Evolutionary conservation across 30 jellyfish, hydroid and myxozoan species (phyloP).

Genomic region (Pelagia noctiluca): DNA sequence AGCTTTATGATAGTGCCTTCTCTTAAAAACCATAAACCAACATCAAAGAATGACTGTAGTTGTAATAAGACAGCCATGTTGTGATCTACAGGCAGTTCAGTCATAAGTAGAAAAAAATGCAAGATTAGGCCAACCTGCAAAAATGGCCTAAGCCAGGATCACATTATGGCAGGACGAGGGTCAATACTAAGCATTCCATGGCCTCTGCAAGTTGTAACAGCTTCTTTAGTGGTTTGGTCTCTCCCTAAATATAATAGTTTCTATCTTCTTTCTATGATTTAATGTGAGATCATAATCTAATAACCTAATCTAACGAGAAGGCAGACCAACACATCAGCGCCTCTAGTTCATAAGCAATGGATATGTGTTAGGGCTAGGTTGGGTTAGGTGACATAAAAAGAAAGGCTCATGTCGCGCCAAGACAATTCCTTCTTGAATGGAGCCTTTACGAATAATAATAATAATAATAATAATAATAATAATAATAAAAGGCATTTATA

Average conservation of each 20-base stretch:
- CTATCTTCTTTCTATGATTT: constrained; percentile 18
- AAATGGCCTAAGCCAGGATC: constrained; percentile 37
- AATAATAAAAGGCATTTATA: no score
- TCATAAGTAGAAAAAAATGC: constrained; percentile 24
- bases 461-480: no score
- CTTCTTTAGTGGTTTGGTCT: constrained; percentile 25
- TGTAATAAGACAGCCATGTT: constrained; percentile 41
- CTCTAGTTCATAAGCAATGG: no score
- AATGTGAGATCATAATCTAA: constrained; percentile 23
- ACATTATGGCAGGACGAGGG: constrained; percentile 39
- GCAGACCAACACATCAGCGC: constrained; percentile 29
- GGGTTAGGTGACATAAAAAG: no score
- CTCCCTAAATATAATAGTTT: constrained; percentile 11
- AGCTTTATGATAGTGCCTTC: no score
- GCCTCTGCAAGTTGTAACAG: constrained; percentile 32
- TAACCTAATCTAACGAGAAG: constrained; percentile 10
- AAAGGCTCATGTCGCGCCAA: no score
- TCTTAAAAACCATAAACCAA: no score
- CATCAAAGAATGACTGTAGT: constrained; percentile 19
- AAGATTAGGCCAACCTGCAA: constrained; percentile 46
- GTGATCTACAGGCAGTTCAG: constrained; percentile 42
- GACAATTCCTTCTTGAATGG: no score
- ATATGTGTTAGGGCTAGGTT: no score
- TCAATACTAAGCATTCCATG: no score
- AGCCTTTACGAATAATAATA: no score